Conservation (phyloP, 2,113 vertebrate species). For the Thermophis baileyi region DNA sequence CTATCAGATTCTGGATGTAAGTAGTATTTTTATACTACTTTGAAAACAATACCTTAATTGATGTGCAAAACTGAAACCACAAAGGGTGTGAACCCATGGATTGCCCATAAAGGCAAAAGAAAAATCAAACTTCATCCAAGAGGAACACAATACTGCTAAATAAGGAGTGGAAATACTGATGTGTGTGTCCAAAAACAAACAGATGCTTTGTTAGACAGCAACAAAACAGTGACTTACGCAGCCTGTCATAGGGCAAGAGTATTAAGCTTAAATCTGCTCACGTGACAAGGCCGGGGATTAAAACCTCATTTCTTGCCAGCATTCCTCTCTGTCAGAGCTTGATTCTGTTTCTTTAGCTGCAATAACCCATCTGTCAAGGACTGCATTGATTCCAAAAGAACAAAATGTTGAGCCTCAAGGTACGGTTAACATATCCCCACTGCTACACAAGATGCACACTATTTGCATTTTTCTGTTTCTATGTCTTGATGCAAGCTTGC, state of each 20-base stretch:
- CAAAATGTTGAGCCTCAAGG: not conserved
- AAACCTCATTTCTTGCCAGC: not conserved
- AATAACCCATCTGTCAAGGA: not conserved
- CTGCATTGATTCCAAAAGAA: not conserved
- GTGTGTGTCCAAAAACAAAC: not conserved
- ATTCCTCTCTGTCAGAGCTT: not conserved
- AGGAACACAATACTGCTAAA: conserved; percentile 22
- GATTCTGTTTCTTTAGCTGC: not conserved
- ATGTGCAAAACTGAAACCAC: not conserved
- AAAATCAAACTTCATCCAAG: conserved; percentile 8
- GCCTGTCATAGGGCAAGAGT: not conserved
- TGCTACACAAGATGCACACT: not conserved
- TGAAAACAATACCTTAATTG: not conserved
- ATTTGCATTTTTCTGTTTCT: not conserved
- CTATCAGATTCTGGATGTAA: not conserved
- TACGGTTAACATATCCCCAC: not conserved
- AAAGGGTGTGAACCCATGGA: not conserved
- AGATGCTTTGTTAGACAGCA: conserved; percentile 8
- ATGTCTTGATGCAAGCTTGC: not conserved
- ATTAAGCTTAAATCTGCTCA: conserved; percentile 6
- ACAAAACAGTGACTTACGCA: not conserved
- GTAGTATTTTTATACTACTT: not conserved
- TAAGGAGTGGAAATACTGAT: not conserved
- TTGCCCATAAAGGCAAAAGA: rapidly evolving
- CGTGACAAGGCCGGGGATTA: not conserved